Base-by-base conservation (phyloP, 2,113 vertebrate species). In the Synchiropus splendidus region DNA sequence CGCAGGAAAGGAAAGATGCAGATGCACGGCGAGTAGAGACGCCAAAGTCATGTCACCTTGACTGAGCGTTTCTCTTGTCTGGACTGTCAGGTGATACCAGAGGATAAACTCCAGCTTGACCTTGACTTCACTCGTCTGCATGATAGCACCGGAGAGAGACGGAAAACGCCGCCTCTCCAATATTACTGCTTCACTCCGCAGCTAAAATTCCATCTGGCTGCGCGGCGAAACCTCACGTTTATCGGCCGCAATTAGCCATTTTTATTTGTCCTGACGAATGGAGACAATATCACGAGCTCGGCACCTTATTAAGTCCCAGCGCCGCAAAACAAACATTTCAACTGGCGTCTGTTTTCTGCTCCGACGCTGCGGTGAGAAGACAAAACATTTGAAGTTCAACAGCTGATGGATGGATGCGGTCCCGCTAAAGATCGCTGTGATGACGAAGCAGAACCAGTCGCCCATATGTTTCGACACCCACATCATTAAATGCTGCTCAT, bases 101-200 rank as follows among this genome's bases (percentile, higher is more conserved):
- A 75, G 78, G 76, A 78, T 78, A 79, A 79, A 83, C 74, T 79
- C 61, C 60, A 49, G 61, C 73, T 64, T 79, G 72, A 83, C 78
- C 80, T 78, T 68, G 62, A 32, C 42, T 50, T 74, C 70, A 73
- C 67, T 76, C 75, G 59, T 80, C 78, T 72, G 55, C 75, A 78
- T 67, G 70, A 74, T 72, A 73, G 71, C 52, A 70, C 36, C 53
- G 45, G 38, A 59, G 48, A 45, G 37, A 49, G 56, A 54, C 42
- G 48, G 47, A 17, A 33, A 13, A 4, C 31, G 39, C 17, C 57
- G 75, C 48, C 50, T 77, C 59, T 79, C 48, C 64, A 42, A 70
- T 71, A 49, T 59, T 64, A 68, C 75, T 73, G 61, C 60, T 40
- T 55, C 54, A 52, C 58, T 72, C 61, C 69, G 54, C 65, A 56